phyloP scores from a whole-genome alignment of 2,113 vertebrate genomes.

The Podilymbus podiceps region DNA sequence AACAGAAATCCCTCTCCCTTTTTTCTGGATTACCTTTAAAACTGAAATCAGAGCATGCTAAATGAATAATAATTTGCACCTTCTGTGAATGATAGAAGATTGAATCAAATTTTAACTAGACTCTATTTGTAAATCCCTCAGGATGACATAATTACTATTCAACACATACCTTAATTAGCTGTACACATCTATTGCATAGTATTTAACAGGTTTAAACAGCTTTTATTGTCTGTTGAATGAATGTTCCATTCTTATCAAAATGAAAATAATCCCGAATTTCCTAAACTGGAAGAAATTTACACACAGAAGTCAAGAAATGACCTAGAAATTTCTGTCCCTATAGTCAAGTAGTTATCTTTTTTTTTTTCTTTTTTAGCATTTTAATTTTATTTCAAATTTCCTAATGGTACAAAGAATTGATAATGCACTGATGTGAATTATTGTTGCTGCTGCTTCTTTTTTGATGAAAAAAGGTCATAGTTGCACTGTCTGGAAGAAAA shows the following conservation, averaged over 20 bases:
- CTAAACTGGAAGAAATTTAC: constrained; percentile 5
- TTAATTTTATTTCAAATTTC: neutral
- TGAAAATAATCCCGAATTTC: constrained; percentile 27
- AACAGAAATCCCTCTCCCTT: constrained; percentile 68
- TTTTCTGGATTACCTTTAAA: constrained; percentile 74
- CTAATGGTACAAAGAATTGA: neutral
- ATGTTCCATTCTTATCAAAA: constrained; percentile 38
- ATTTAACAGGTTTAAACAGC: constrained; percentile 65
- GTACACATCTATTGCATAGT: constrained; percentile 73
- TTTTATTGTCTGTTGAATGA: constrained; percentile 45
- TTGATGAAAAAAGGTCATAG: neutral
- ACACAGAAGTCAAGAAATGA: constrained; percentile 12
- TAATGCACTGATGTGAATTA: neutral
- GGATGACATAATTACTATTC: constrained; percentile 84
- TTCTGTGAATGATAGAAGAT: constrained; percentile 74
- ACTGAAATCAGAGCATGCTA: constrained; percentile 69
- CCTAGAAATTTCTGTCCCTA: neutral
- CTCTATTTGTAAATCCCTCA: constrained; percentile 78
- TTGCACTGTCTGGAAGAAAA: neutral
- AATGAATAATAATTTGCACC: constrained; percentile 75
- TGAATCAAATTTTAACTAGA: constrained; percentile 81
- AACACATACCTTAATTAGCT: constrained; percentile 82
- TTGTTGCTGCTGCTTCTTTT: neutral
- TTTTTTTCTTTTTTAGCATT: neutral
- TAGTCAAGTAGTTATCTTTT: neutral